Conservation (phyloP, 2,797 vertebrate species). For the Ctenopoma kingsleyae region DNA sequence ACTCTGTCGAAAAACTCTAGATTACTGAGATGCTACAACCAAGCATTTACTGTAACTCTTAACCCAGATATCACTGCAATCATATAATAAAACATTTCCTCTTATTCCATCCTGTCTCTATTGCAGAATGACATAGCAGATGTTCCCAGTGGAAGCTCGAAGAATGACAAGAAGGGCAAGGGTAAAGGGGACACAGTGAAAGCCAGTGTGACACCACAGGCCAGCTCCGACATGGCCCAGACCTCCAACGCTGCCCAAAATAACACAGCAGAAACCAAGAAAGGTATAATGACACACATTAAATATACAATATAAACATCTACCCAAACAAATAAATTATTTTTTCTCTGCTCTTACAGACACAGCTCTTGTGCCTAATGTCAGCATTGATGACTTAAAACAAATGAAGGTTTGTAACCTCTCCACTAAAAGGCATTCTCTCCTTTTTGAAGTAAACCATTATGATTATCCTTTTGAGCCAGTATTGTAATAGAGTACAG, state of each 20-base stretch:
- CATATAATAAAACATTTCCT: not conserved
- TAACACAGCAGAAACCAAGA: conserved; percentile 87
- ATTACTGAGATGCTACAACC: no score
- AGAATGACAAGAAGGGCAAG: conserved; percentile 96
- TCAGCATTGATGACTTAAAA: conserved; percentile 97
- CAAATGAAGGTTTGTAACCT: conserved; percentile 93
- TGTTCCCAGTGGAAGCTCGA: conserved; percentile 95
- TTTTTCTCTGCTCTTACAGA: conserved; percentile 78
- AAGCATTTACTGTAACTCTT: not conserved
- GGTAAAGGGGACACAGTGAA: conserved; percentile 90
- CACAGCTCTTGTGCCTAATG: conserved; percentile 88
- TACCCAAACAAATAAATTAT: not conserved
- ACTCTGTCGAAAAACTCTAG: not conserved
- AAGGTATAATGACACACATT: conserved; percentile 80
- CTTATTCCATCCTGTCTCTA: not conserved
- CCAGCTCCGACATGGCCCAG: conserved; percentile 92
- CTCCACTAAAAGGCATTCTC: not conserved
- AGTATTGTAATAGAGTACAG: no score
- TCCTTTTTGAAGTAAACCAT: no score
- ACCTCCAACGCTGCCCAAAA: conserved; percentile 85
- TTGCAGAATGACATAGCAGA: conserved; percentile 97
- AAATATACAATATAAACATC: not conserved
- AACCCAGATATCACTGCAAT: not conserved
- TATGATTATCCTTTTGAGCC: not conserved
- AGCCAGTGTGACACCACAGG: conserved; percentile 92